These are phyloP conservation scores for Hartigia nigra DNA, from an alignment of 2,888 invertebrate genomes.

Conservation along the genomic window DNA sequence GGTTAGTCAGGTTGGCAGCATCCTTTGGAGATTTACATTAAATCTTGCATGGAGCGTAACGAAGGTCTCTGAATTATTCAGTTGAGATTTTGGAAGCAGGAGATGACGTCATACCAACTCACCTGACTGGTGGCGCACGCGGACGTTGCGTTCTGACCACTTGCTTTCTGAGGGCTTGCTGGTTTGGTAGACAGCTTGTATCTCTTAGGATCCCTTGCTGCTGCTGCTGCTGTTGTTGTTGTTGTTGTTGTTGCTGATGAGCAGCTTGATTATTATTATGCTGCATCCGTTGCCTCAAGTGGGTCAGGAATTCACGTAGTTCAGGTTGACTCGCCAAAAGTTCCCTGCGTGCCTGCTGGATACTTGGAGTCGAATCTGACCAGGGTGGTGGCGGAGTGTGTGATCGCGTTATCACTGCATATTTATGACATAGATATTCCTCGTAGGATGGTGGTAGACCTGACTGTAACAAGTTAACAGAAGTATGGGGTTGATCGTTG, in stretches of 20 bases:
- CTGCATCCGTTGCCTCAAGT: slow-evolving; percentile 42
- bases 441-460: slow-evolving; percentile 64
- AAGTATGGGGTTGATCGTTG: too few species aligned
- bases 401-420: slow-evolving; percentile 57
- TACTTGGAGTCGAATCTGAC: slow-evolving; percentile 51
- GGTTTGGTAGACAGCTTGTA: slow-evolving; percentile 43
- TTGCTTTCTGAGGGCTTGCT: slow-evolving; percentile 52
- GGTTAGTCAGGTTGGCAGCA: neutral
- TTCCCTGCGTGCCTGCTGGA: slow-evolving; percentile 51
- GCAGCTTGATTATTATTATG: slow-evolving; percentile 38
- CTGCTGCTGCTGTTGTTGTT: slow-evolving; percentile 28
- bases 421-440: slow-evolving; percentile 59
- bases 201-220: slow-evolving; percentile 41
- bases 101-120: slow-evolving; percentile 16
- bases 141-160: slow-evolving; percentile 49
- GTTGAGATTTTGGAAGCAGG: neutral
- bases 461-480: slow-evolving; percentile 40
- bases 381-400: slow-evolving; percentile 63
- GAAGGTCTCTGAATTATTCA: neutral
- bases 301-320: slow-evolving; percentile 53
- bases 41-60: neutral
- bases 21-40: neutral
- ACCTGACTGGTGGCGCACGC: slow-evolving; percentile 60
- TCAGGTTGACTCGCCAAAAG: slow-evolving; percentile 53
- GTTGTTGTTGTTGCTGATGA: slow-evolving; percentile 36